Evolutionary conservation across 2,113 vertebrate species (phyloP), one percentile per base, ranked within the genome.

Genomic region (Corythoichthys intestinalis): DNA sequence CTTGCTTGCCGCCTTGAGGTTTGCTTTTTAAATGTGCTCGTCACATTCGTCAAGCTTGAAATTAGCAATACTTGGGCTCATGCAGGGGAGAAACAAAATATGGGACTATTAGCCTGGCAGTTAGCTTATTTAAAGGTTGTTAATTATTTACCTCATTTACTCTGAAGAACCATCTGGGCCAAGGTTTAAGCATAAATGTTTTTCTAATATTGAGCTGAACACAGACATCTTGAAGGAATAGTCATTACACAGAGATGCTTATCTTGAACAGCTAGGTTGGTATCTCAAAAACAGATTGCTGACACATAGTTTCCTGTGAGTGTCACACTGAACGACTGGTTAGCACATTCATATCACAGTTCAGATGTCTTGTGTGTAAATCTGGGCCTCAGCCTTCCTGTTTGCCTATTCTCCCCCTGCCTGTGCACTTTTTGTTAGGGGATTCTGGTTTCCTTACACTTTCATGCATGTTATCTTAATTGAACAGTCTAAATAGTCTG

Each of bases 121-220:
- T 85, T 86, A 77, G 75, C 76, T 78, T 69, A 78, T 87, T 83
- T 85, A 83, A 83, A 77, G 74, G 48, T 62, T 68, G 83, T 86
- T 84, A 82, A 86, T 86, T 70, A 89, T 88, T 87, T 75, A 80
- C 76, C 64, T 84, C 35, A 85, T 87, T 88, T 87, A 83, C 84
- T 81, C 81, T 78, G 78, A 72, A 80, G 73, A 78, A 76, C 65
- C 64, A 49, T 38, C 41, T 3, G 0, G 38, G 28, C 66, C 38
- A 28, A 47, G 66, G 71, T 79, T 84, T 87, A 82, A 72, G 78
- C 73, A 78, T 86, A 82, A 72, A 61, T 65, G 70, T 57, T 65
- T 73, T 57, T 77, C 59, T 66, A 74, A 71, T 70, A 67, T 70
- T 65, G 68, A 74, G 75, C 62, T 34, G 58, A 63, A 59, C 50